Evolutionary conservation across 2,797 vertebrate species (phyloP), one percentile per base, ranked within the genome.

Genomic region (Schizopygopsis malacanthus): DNA sequence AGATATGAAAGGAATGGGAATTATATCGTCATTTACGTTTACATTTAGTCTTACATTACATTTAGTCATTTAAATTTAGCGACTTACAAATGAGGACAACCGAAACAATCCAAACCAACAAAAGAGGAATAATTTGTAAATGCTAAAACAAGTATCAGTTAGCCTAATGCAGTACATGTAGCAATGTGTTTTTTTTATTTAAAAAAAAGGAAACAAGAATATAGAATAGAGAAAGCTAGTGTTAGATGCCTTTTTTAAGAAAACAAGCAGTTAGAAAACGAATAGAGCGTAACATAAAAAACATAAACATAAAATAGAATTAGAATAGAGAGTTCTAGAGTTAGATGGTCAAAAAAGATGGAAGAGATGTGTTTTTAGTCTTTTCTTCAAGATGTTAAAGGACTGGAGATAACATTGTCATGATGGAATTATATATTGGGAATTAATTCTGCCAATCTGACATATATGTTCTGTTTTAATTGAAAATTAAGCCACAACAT

Each of bases 101-200:
- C 25, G n/a, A 61, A 61, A 61, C 59, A 61, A 61, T 61, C n/a
- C 25, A 61, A 61, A 61, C n/a, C n/a, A 61, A 61, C 59, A 61
- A 25, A 61, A 59, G 10, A 61, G 56, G 4, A 61, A n/a, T 61
- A 25, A 61, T 12, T 4, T 59, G 22, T 4, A n/a, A 59, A 2
- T 59, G 56, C 1, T 59, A n/a, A 11, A n/a, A n/a, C 20, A 56
- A 59, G 56, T 61, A 10, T 25, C 1, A 4, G 22, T 25, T 25
- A 25, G 56, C n/a, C 56, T n/a, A 59, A n/a, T n/a, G 0, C 22
- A n/a, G 56, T 22, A 59, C 9, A 20, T 9, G 52, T 20, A 54
- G 52, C 6, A 54, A 54, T 6, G 52, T 54, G 7, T 2, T 7
- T 12, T 54, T 52, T 12, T 54, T 52, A 11, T 12, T 54, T 7